Evolutionary conservation across 2,888 invertebrate species (phyloP).

Genomic region (Ornithoptera priamus): DNA sequence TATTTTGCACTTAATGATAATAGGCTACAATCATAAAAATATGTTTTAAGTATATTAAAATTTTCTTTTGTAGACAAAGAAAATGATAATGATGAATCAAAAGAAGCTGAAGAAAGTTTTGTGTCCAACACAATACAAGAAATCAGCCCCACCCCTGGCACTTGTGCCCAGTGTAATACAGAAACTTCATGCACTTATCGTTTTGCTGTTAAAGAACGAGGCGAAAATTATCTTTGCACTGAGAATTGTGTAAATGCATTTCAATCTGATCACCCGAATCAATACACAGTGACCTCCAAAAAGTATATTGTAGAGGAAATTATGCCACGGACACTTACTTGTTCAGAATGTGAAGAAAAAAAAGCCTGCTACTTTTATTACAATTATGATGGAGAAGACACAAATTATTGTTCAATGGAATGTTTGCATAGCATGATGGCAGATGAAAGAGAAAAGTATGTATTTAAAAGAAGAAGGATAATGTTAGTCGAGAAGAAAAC

Average conservation of each 20-base stretch:
- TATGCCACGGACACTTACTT: conserved; percentile 47
- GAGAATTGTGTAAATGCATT: conserved; percentile 72
- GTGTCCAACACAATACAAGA: conserved; percentile 64
- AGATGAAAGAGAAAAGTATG: conserved; percentile 77
- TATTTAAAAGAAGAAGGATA: conserved; percentile 75
- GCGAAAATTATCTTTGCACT: conserved; percentile 65
- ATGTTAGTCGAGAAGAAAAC: conserved; percentile 63
- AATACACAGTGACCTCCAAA: conserved; percentile 52
- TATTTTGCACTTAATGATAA: too few relatives aligned
- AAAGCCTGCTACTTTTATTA: conserved; percentile 71
- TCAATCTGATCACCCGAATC: conserved; percentile 57
- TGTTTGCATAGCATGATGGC: conserved; percentile 79
- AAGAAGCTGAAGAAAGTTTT: conserved; percentile 54
- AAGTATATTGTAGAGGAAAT: conserved; percentile 71
- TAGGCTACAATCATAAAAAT: too few relatives aligned
- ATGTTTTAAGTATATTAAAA: neutral
- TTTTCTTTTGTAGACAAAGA: conserved; percentile 65
- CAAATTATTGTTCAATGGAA: conserved; percentile 75
- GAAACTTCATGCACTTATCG: conserved; percentile 57
- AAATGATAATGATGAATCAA: conserved; percentile 69
- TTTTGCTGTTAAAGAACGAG: conserved; percentile 51
- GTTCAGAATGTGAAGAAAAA: conserved; percentile 68
- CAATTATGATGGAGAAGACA: conserved; percentile 68
- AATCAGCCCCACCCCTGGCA: conserved; percentile 53
- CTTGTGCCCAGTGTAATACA: conserved; percentile 70